Evolutionary conservation across 2,113 vertebrate species (phyloP).

Genomic region (Melanotaenia duboulayi): DNA sequence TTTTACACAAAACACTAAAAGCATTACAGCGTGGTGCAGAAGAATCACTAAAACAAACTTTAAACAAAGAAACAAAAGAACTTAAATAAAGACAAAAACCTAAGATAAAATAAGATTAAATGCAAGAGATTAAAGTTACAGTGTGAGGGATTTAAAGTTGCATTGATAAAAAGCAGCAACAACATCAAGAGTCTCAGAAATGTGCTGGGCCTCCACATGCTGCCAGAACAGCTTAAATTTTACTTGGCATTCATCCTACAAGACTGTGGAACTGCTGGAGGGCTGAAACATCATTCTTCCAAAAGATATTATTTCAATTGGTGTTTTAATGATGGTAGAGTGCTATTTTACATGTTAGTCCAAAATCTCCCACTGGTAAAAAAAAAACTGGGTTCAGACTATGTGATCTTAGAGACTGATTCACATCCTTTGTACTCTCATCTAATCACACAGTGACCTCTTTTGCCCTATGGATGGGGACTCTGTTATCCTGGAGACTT

Average conservation of each 20-base stretch:
- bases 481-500: background rate
- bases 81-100: too few species aligned
- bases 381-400: background rate
- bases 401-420: background rate
- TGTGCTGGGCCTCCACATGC: slow-evolving; percentile 5
- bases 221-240: background rate
- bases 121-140: too few species aligned
- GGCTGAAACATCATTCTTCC: background rate
- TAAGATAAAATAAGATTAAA: too few species aligned
- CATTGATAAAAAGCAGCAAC: too few species aligned
- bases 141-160: too few species aligned
- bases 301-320: slow-evolving; percentile 4
- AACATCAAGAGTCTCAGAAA: background rate
- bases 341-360: background rate
- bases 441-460: background rate
- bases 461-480: background rate
- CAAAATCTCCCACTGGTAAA: background rate
- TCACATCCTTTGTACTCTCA: background rate
- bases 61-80: too few species aligned
- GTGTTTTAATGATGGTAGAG: background rate
- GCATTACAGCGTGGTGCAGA: too few species aligned
- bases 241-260: background rate
- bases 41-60: too few species aligned
- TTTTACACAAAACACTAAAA: too few species aligned
- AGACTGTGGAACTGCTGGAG: slow-evolving; percentile 13